Conservation (phyloP, 2,888 invertebrate genomes). For the Epiblema foenella region DNA sequence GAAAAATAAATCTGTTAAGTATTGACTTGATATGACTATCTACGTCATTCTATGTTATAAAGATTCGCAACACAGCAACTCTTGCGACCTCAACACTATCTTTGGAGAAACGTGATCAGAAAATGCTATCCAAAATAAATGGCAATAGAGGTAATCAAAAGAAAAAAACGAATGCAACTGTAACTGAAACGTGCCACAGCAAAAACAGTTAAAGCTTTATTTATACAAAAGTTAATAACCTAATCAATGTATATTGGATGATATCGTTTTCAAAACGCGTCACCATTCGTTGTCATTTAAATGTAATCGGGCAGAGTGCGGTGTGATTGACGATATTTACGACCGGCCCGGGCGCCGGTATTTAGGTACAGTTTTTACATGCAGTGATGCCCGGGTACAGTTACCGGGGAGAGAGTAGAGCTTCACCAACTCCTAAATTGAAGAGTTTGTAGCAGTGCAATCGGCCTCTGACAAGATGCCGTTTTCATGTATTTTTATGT, state of each 20-base stretch:
- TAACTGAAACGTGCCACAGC: background rate
- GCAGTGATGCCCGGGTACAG: constrained; percentile 19
- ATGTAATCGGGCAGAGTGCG: constrained; percentile 74
- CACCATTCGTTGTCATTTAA: constrained; percentile 58
- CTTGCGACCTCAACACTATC: background rate
- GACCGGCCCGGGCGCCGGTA: constrained; percentile 47
- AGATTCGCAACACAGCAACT: background rate
- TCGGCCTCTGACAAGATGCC: constrained; percentile 4
- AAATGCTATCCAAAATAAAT: background rate
- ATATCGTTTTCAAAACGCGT: constrained; percentile 19
- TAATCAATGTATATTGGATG: constrained; percentile 14
- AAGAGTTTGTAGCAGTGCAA: constrained; percentile 22
- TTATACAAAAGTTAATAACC: background rate
- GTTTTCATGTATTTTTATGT: constrained; percentile 13
- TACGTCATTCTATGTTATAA: background rate
- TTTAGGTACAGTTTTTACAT: constrained; percentile 24
- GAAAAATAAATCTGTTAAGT: background rate
- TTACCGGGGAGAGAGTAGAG: background rate
- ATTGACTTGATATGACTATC: background rate
- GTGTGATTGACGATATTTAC: constrained; percentile 71
- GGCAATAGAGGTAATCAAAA: background rate
- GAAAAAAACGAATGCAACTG: background rate
- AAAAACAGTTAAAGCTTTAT: background rate
- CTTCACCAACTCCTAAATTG: constrained; percentile 23
- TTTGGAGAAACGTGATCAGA: background rate